Base-by-base conservation (phyloP, 2,113 vertebrate genomes). In the Cynocephalus volans region DNA sequence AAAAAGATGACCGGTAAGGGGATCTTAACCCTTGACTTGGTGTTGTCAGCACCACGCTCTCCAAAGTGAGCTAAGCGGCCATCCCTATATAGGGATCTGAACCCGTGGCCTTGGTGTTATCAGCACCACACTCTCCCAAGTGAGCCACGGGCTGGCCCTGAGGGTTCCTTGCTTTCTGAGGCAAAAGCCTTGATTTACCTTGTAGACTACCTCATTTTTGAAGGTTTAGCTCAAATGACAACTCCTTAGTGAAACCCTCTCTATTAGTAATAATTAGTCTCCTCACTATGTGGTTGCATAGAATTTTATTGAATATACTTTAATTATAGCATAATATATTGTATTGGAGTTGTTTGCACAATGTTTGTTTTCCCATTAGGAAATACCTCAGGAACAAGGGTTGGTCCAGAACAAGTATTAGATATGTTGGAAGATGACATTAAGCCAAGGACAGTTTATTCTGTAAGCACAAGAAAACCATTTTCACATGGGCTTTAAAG, bases 161-260 rank as follows among this genome's bases (percentile, higher is more conserved):
- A 81, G 73, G 28, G 15, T 75, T 73, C 9, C n/a, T 83, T 90
- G 73, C 41, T 80, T 70, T 24, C 52, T 93, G 9, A 73, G 64
- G 64, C 45, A 73, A 86, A 88, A 92, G 48, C 9, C 56, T 64
- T 52, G 33, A 82, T 48, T 70, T 41, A 52, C 17, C 60, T 77
- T 41, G 65, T 92, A 62, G 93, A 73, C 15, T 52, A 28, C 13
- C 56, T 95, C 81, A 95, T 80, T 82, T 14, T 96, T 89, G 26
- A 97, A 93, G 62, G 54, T 31, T 93, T 48, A 93, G 15, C 15
- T 92, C 85, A 69, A 93, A 90, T 69, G 89, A 93, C 62, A 90
- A 89, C 41, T 92, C 62, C 76, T 83, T 79, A 83, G 15, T 64
- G 52, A 90, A 93, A 81, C 21, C 15, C 12, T 88, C 62, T 18